Evolutionary conservation across 1,140 invertebrate genomes (phyloP).

Genomic region (Gonatopus flavifemur): DNA sequence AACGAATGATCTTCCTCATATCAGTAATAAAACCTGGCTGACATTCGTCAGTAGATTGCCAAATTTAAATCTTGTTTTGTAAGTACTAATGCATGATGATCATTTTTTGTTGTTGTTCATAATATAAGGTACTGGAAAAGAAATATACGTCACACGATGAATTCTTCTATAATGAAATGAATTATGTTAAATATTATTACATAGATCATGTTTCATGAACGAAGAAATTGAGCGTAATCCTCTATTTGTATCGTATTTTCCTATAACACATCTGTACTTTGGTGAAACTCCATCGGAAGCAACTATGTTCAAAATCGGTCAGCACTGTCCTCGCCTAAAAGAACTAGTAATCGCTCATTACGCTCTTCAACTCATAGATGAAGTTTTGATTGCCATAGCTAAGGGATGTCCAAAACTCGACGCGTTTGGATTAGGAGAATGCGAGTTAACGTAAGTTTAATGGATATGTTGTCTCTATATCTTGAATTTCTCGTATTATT

Average conservation of each 20-base stretch:
- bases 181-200: too few relatives aligned
- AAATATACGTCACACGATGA: too few relatives aligned
- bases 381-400: slow-evolving; percentile 37
- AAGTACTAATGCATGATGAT: too few relatives aligned
- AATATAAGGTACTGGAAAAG: too few relatives aligned
- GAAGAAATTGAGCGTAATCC: slow-evolving; percentile 42
- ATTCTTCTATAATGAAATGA: too few relatives aligned
- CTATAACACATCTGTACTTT: slow-evolving; percentile 52
- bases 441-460: slow-evolving; percentile 47
- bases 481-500: background rate
- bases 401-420: slow-evolving; percentile 39
- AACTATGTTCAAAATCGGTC: slow-evolving; percentile 33
- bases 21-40: slow-evolving; percentile 43
- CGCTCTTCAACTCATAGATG: slow-evolving; percentile 38
- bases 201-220: slow-evolving; percentile 46
- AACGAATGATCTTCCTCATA: slow-evolving; percentile 31
- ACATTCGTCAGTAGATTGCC: slow-evolving; percentile 36
- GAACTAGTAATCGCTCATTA: slow-evolving; percentile 49
- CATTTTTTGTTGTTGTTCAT: too few relatives aligned
- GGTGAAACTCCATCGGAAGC: slow-evolving; percentile 42
- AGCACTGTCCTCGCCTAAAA: slow-evolving; percentile 39
- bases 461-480: background rate
- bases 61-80: slow-evolving; percentile 48
- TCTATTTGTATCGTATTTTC: slow-evolving; percentile 37
- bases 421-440: slow-evolving; percentile 50